Base-by-base conservation (phyloP, 2,888 invertebrate species). In the Cacoxenus indagator region DNA sequence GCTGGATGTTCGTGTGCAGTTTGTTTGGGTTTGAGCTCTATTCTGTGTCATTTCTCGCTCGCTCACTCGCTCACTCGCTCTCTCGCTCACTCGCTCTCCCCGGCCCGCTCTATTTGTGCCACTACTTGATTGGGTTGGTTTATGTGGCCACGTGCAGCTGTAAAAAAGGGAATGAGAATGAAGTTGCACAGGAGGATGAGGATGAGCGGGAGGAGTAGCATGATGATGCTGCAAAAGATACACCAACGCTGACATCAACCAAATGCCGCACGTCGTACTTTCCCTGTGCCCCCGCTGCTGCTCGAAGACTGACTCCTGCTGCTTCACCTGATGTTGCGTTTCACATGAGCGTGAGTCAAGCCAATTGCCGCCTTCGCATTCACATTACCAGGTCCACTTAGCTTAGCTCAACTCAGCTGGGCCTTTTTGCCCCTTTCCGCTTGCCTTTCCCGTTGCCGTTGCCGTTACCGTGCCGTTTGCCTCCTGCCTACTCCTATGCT, bases 121-220 rank as follows among this genome's bases (percentile, higher is more conserved):
- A n/a, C n/a, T n/a, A n/a, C n/a, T n/a, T n/a, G n/a, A n/a, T n/a
- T n/a, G n/a, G n/a, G n/a, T n/a, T n/a, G 9, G 31, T 31, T 31
- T 31, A 31, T 31, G 31, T 73, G 75, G 73, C 73, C 75, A 75
- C 75, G 75, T 75, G 75, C 73, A 75, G 51, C 70, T 64, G 64
- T 74, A 68, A 74, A 9, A 31, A 31, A n/a, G n/a, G n/a, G n/a
- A n/a, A n/a, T n/a, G n/a, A n/a, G n/a, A n/a, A n/a, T n/a, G n/a
- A n/a, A n/a, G n/a, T n/a, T n/a, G n/a, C n/a, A n/a, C n/a, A n/a
- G n/a, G n/a, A n/a, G n/a, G n/a, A n/a, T n/a, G n/a, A n/a, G n/a
- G n/a, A n/a, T n/a, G n/a, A n/a, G n/a, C n/a, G n/a, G n/a, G n/a
- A n/a, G n/a, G n/a, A n/a, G n/a, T n/a, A n/a, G n/a, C n/a, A n/a